Evolutionary conservation across 2,888 invertebrate genomes (phyloP).

Genomic region (Ramazzottius varieornatus): DNA sequence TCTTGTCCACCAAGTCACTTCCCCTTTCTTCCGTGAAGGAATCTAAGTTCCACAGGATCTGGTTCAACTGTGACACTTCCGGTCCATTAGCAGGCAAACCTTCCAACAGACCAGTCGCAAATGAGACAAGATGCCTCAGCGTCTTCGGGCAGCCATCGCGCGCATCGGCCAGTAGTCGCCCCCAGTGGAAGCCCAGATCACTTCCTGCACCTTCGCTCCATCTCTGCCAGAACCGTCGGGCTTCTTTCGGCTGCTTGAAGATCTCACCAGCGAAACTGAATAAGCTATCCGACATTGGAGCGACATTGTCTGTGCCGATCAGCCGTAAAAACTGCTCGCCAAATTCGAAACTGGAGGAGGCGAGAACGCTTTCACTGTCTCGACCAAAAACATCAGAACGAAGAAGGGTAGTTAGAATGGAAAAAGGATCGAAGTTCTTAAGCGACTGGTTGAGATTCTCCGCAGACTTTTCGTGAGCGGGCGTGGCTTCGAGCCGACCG

Average conservation of each 20-base stretch:
- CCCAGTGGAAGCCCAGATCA: neutral
- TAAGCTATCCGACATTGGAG: neutral
- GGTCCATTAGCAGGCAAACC: neutral
- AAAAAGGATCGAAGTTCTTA: neutral
- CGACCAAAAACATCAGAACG: neutral
- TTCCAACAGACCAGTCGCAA: neutral
- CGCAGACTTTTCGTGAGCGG: neutral
- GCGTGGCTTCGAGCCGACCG: neutral
- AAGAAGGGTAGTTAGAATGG: neutral
- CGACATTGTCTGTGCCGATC: neutral
- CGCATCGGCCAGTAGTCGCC: neutral
- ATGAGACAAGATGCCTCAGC: neutral
- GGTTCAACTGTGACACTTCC: neutral
- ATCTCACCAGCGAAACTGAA: neutral
- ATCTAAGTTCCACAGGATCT: neutral
- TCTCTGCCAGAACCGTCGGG: neutral
- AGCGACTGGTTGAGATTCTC: neutral
- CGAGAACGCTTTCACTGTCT: neutral
- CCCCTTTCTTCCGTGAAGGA: neutral
- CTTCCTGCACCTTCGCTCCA: neutral
- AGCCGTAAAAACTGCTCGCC: neutral
- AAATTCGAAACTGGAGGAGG: neutral
- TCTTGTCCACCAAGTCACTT: neutral
- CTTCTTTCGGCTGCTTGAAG: neutral
- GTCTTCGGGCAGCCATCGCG: neutral